phyloP scores from a whole-genome alignment of 2,113 vertebrate genomes.

The Phrynosoma blainvillii region DNA sequence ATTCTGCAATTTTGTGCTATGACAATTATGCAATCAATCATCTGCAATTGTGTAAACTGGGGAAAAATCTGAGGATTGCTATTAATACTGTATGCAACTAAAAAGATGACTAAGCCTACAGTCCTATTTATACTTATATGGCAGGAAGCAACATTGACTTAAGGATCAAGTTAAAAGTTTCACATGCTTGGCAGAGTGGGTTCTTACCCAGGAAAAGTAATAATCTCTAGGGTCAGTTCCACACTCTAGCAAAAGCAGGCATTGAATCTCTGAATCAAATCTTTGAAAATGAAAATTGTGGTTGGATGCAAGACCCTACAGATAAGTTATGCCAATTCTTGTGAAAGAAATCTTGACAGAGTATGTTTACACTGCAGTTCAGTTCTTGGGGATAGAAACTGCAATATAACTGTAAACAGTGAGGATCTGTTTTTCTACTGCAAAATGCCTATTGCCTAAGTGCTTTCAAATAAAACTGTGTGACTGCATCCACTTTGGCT shows the following conservation, averaged over 20 bases:
- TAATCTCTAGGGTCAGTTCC: too few relatives aligned
- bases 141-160: background rate
- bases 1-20: background rate
- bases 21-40: background rate
- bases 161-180: background rate
- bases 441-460: constrained; percentile 9
- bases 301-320: background rate
- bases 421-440: constrained; percentile 5
- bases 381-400: background rate
- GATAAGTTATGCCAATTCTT: background rate
- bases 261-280: background rate
- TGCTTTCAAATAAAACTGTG: constrained; percentile 47
- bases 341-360: background rate
- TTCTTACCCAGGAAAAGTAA: background rate
- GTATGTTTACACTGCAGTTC: background rate
- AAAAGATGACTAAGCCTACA: background rate
- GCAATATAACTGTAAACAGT: background rate
- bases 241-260: background rate
- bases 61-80: too few relatives aligned
- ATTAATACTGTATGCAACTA: background rate
- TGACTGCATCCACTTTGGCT: constrained; percentile 40
- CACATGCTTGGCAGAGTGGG: background rate
- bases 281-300: background rate
- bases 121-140: background rate
- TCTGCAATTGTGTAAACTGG: background rate